Percentiles rank a stretch among this genome's conserved stretches.
Evolutionary conservation across 2,797 vertebrate species (phyloP).

Genomic region (Notoglanidium macrostoma): DNA sequence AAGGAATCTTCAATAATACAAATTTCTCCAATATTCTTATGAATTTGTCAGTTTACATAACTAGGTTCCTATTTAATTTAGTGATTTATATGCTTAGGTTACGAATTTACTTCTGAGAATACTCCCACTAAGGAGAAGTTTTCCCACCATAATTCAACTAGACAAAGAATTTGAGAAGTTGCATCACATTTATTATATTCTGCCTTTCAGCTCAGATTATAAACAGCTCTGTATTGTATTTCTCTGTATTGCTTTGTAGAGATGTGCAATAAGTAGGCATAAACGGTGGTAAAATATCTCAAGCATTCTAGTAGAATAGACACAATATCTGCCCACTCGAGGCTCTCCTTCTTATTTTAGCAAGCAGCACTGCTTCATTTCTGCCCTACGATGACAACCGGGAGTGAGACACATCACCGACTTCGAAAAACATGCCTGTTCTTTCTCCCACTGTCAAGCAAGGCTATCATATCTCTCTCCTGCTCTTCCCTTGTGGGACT

Average conservation of each 20-base stretch:
- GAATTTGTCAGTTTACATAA: background rate
- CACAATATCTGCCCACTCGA: constrained; percentile 17
- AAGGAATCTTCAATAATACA: background rate
- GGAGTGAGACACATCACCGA: constrained; percentile 35
- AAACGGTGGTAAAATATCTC: constrained; percentile 28
- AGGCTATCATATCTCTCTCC: constrained; percentile 41
- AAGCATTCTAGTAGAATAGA: constrained; percentile 24
- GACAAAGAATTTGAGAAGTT: constrained; percentile 16
- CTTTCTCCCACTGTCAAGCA: constrained; percentile 24
- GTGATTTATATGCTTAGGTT: background rate
- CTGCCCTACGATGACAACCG: constrained; percentile 33
- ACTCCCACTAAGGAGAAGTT: background rate
- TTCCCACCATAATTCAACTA: background rate
- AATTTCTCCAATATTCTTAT: background rate
- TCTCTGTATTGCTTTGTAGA: too few relatives aligned
- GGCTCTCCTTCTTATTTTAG: constrained; percentile 31
- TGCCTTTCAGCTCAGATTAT: background rate
- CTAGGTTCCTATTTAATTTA: background rate
- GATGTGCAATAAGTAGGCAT: constrained; percentile 27
- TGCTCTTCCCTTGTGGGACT: constrained; percentile 11
- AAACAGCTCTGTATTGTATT: background rate
- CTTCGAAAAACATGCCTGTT: constrained; percentile 43
- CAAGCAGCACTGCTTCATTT: constrained; percentile 36
- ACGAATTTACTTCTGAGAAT: background rate
- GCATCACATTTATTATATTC: background rate